Base-by-base conservation (phyloP, 2,113 vertebrate genomes). In the Limnothrissa miodon region DNA sequence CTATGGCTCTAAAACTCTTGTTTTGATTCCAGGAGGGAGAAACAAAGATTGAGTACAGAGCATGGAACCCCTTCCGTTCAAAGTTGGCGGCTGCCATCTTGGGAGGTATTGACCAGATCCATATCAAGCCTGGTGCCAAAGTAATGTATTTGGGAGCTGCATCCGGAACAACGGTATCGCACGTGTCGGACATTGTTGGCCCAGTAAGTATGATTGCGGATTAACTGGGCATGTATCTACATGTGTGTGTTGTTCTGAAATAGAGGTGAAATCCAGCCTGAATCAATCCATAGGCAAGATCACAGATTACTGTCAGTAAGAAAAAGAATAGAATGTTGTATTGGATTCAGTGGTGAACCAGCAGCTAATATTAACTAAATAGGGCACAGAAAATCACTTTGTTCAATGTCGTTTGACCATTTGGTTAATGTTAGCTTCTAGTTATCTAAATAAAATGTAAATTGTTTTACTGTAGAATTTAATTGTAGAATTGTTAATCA, bases 41-140 rank as follows among this genome's bases (percentile, higher is more conserved):
- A 66, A 86, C 92, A 0, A 98, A 98, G 89, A 95, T 95, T 11
- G 97, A 98, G 66, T 98, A 98, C 91, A 93, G 97, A 80, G 96
- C 97, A 25, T 98, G 97, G 97, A 98, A 98, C 86, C 97, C 97
- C 0, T 98, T 98, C 90, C 95, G 97, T 17, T 98, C 97, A 6
- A 98, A 98, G 80, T 90, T 98, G 89, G 97, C 97, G 0, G 97
- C 97, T 0, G 97, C 97, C 2, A 98, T 98, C 85, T 87, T 98
- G 80, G 97, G 97, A 0, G 97, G 97, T 3, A 92, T 98, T 0
- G 97, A 98, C 88, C 95, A 97, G 90, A 98, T 98, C 85, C 96
- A 98, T 82, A 98, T 98, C 88, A 96, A 96, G 33, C 97, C 97
- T 0, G 97, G 96, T 1, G 66, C 92, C 0, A 97, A 95, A 80